Base-by-base conservation (phyloP, 1,140 invertebrate species). In the Drosophila pruinosa region DNA sequence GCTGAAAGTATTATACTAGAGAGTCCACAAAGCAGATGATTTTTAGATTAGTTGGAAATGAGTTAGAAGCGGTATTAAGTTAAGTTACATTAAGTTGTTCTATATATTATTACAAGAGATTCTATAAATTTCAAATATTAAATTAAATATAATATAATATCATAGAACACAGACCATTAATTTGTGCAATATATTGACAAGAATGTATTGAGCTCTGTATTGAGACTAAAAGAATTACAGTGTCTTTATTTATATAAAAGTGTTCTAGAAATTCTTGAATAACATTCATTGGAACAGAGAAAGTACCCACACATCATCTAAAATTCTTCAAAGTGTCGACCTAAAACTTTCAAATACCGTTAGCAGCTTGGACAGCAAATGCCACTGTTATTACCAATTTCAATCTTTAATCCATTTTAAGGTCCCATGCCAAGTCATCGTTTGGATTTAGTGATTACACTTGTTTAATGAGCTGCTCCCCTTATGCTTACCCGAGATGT, bases 391-490 rank as follows among this genome's bases (percentile, higher is more conserved):
- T 36, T 45, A 26, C 57, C 45, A 50, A 54, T 54, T 21, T 12
- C 14, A 47, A 21, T 24, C n/a, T 21, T 10, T 1, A 61, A 24
- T 52, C 22, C 53, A 21, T 21, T 41, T 22, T 17, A 6, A 5
- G 12, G 7, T 12, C n/a, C 15, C 34, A 85, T 77, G 70, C 77
- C 81, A 56, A 69, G 69, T 57, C 12, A 67, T 58, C 21, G 38
- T 72, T 53, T 57, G 75, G 79, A 82, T 82, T 52, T 26, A 68
- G 62, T 54, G 69, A 72, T 72, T 72, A 58, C 54, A 45, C 19
- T 58, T 36, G 36, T 31, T 22, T 72, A 67, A 58, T 58, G 53
- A 67, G 62, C 57, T 38, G 34, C 8, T 34, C 19, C 8, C 43
- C 17, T 12, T 10, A 8, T 10, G n/a, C n/a, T n/a, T 17, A 34